Evolutionary conservation across 1,140 invertebrate genomes (phyloP).

Genomic region (Choristoneura fumiferana): DNA sequence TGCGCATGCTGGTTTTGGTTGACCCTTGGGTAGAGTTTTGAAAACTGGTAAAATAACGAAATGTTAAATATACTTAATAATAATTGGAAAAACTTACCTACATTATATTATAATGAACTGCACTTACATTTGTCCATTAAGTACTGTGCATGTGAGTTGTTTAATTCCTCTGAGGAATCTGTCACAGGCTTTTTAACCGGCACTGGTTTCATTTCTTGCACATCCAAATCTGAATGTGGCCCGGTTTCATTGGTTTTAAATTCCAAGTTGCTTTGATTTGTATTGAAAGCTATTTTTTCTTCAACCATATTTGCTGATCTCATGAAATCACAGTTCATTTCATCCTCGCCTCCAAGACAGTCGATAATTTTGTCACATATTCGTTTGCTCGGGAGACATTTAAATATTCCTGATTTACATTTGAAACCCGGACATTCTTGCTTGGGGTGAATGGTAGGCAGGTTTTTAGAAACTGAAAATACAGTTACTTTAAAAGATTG

Average conservation of each 20-base stretch:
- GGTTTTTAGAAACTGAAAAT: conserved; percentile 69
- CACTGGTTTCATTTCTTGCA: conserved; percentile 2
- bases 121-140: no score
- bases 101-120: no score
- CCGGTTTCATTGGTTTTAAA: no score
- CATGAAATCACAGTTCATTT: conserved; percentile 79
- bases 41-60: not conserved
- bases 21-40: not conserved
- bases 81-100: no score
- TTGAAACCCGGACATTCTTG: conserved; percentile 84
- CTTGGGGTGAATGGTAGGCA: conserved; percentile 76
- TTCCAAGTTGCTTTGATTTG: no score
- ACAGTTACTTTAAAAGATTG: conserved; percentile 8
- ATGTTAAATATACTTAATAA: no score
- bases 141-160: no score
- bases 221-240: conserved; percentile 20
- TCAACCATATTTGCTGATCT: conserved; percentile 26
- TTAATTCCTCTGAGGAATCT: no score
- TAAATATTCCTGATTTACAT: conserved; percentile 80
- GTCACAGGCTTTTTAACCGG: no score
- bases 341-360: conserved; percentile 88
- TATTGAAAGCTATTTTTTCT: conserved; percentile 12
- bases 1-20: no score
- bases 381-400: conserved; percentile 82
- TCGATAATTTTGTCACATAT: conserved; percentile 86